These are phyloP conservation scores for Chloebia gouldiae DNA, from an alignment of 2,113 vertebrate genomes.

Conservation along the genomic window DNA sequence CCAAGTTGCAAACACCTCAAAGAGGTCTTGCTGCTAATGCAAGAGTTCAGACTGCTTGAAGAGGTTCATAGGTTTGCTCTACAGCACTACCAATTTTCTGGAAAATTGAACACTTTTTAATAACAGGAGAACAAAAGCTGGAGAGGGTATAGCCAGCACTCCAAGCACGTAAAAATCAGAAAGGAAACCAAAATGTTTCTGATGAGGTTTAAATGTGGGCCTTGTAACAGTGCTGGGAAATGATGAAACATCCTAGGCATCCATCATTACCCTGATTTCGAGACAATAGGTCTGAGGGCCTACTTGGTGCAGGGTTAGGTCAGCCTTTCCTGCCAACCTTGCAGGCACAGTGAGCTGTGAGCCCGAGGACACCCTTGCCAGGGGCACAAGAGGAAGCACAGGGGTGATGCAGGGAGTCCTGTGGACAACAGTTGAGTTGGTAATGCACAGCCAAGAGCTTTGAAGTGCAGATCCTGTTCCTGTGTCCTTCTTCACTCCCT, in stretches of 20 bases:
- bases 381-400: neutral
- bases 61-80: neutral
- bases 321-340: conserved; percentile 59
- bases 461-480: neutral
- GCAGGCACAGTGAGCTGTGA: neutral
- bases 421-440: neutral
- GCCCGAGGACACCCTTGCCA: neutral
- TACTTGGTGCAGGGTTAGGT: conserved; percentile 50
- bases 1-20: neutral
- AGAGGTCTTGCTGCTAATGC: neutral
- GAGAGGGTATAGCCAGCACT: neutral
- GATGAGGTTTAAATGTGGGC: conserved; percentile 57
- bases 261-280: conserved; percentile 52
- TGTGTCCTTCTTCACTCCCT: neutral
- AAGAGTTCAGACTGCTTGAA: neutral
- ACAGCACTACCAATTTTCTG: neutral
- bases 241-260: conserved; percentile 67
- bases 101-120: neutral
- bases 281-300: conserved; percentile 59
- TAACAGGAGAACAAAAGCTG: neutral
- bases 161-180: conserved; percentile 39
- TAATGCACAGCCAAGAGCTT: neutral
- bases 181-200: conserved; percentile 57
- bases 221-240: conserved; percentile 59
- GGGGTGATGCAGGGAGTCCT: neutral